Percentiles rank a stretch among this genome's conserved stretches.
These are phyloP conservation scores for Chrysaora quinquecirrha DNA, from an alignment of 30 jellyfish, hydroid and myxozoan species.

Conservation along the genomic window DNA sequence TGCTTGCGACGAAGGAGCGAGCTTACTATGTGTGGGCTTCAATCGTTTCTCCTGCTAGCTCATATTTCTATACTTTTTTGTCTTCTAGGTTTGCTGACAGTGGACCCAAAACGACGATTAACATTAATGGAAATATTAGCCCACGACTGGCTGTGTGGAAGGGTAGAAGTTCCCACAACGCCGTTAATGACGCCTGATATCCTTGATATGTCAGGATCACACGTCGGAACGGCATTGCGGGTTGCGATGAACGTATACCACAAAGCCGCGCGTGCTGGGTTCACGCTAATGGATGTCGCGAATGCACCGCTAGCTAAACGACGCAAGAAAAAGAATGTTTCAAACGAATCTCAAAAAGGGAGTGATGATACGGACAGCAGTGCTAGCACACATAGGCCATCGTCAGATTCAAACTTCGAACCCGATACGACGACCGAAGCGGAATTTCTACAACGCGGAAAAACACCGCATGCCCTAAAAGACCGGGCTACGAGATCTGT, in stretches of 20 bases:
- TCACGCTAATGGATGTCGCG: conserved; percentile 95
- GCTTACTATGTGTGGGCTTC: too few species aligned
- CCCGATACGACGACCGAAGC: neutral
- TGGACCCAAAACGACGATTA: conserved; percentile 89
- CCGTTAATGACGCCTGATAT: conserved; percentile 97
- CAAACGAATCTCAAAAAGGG: conserved; percentile 74
- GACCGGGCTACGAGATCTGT: neutral
- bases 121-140: conserved; percentile 77
- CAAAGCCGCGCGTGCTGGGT: conserved; percentile 95
- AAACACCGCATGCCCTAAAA: neutral
- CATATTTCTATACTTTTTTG: too few species aligned
- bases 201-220: conserved; percentile 86
- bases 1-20: too few species aligned
- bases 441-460: neutral
- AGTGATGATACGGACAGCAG: conserved; percentile 58
- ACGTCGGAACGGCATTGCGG: conserved; percentile 93
- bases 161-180: conserved; percentile 95
- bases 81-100: conserved; percentile 88
- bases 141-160: conserved; percentile 98
- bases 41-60: too few species aligned
- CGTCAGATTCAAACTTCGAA: neutral
- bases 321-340: conserved; percentile 85
- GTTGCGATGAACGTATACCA: conserved; percentile 97
- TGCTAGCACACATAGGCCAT: conserved; percentile 32
- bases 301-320: conserved; percentile 99